Conservation (phyloP, 2,888 invertebrate genomes). For the Dione vanillae region DNA sequence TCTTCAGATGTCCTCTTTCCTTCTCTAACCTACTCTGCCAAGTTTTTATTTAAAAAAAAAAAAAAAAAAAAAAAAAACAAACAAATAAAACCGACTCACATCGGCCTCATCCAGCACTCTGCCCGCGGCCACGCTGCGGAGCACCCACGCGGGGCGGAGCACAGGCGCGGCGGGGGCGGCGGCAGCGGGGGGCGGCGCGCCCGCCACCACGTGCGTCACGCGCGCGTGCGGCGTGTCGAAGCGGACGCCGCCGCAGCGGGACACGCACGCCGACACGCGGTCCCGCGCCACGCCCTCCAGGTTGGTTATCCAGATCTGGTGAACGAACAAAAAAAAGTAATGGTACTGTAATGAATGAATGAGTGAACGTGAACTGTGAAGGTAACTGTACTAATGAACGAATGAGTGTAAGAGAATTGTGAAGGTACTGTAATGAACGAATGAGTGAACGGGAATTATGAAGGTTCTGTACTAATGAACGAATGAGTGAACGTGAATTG, state of each 20-base stretch:
- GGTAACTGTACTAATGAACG: no score
- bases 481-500: no score
- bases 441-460: no score
- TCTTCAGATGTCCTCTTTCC: background rate
- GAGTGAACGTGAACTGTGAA: no score
- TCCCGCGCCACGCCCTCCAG: constrained; percentile 68
- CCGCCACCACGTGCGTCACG: constrained; percentile 85
- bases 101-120: constrained; percentile 61
- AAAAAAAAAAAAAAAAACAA: background rate
- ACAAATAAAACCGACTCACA: constrained; percentile 50
- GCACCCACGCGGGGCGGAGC: constrained; percentile 86
- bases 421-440: no score
- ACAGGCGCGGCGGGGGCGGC: constrained; percentile 87
- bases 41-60: background rate
- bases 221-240: constrained; percentile 89
- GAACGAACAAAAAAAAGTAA: no score
- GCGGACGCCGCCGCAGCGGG: constrained; percentile 91
- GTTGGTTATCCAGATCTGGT: constrained; percentile 75
- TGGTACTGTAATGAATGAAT: no score
- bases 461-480: no score
- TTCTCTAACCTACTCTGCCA: background rate
- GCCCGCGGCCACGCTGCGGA: constrained; percentile 49
- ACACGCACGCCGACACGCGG: constrained; percentile 66
- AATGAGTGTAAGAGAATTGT: no score
- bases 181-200: constrained; percentile 46